Conservation (phyloP, 1,140 invertebrate species). For the Lepidurus apus region DNA sequence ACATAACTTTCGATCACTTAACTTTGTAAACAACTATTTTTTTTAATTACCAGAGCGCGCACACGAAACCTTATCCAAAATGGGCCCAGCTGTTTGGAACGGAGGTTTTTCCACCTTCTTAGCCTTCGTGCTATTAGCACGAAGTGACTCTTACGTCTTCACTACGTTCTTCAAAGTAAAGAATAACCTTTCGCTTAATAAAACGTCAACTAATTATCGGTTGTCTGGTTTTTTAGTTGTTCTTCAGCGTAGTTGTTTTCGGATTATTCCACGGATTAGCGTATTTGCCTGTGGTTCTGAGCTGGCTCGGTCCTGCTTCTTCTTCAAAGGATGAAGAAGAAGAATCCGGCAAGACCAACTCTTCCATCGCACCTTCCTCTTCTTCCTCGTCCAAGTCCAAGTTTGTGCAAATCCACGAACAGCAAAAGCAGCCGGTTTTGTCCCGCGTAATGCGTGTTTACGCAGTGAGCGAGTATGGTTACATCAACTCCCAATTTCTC, state of each 20-base stretch:
- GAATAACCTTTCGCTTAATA: constrained; percentile 1
- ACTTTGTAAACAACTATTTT: background rate
- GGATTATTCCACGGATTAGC: constrained; percentile 55
- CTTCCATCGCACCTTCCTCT: constrained; percentile 29
- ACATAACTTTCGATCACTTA: background rate
- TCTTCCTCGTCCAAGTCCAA: constrained; percentile 15
- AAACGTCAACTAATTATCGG: constrained; percentile 2
- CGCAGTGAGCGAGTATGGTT: background rate
- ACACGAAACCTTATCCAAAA: constrained; percentile 44
- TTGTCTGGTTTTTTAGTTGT: constrained; percentile 43
- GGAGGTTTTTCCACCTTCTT: constrained; percentile 52
- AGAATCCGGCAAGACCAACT: constrained; percentile 15
- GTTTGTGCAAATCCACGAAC: constrained; percentile 4
- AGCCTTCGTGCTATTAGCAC: constrained; percentile 49
- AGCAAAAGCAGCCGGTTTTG: constrained; percentile 19
- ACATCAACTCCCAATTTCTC: background rate
- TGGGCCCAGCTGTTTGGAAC: constrained; percentile 51
- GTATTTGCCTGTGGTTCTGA: constrained; percentile 54
- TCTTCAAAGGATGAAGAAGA: background rate
- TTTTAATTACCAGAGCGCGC: constrained; percentile 43
- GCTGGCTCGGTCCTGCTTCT: constrained; percentile 49
- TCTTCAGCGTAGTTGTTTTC: constrained; percentile 53
- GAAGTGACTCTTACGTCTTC: constrained; percentile 49
- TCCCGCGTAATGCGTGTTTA: background rate
- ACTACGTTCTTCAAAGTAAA: constrained; percentile 51